phyloP scores from a whole-genome alignment of 2,888 invertebrate genomes.

The Dinocampus coccinellae region DNA sequence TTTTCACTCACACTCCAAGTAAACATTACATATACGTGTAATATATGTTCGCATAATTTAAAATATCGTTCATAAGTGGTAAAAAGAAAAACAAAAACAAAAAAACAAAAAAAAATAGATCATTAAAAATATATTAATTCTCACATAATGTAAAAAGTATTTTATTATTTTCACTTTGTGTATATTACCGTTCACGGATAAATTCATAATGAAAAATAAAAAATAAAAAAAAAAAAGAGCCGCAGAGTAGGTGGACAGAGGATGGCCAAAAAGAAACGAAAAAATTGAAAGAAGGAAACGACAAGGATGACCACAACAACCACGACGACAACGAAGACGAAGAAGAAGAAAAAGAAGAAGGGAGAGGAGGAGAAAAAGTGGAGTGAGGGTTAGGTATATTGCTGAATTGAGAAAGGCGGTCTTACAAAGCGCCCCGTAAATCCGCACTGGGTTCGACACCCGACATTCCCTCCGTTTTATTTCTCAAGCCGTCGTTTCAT shows the following conservation, averaged over 20 bases:
- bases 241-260: slow-evolving; percentile 16
- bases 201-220: slow-evolving; percentile 16
- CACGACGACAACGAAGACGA: slow-evolving; percentile 42
- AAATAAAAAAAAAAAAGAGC: not conserved
- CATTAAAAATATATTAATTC: too few relatives aligned
- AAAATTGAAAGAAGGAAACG: slow-evolving; percentile 8
- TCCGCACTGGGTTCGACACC: slow-evolving; percentile 68
- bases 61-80: too few relatives aligned
- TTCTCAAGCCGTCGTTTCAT: slow-evolving; percentile 51
- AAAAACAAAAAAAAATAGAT: too few relatives aligned
- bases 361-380: slow-evolving; percentile 42
- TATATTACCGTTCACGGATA: not conserved
- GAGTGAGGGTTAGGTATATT: slow-evolving; percentile 58
- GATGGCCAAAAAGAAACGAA: too few relatives aligned
- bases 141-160: too few relatives aligned
- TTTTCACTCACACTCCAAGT: not conserved
- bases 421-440: slow-evolving; percentile 69
- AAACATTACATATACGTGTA: too few relatives aligned
- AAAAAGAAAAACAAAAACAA: too few relatives aligned
- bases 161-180: not conserved
- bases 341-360: slow-evolving; percentile 41
- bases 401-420: slow-evolving; percentile 69
- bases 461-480: slow-evolving; percentile 67
- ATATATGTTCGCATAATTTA: too few relatives aligned
- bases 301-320: slow-evolving; percentile 38